These are phyloP conservation scores for Sminthurides bifidus DNA, from an alignment of 1,140 invertebrate species.

Conservation along the genomic window DNA sequence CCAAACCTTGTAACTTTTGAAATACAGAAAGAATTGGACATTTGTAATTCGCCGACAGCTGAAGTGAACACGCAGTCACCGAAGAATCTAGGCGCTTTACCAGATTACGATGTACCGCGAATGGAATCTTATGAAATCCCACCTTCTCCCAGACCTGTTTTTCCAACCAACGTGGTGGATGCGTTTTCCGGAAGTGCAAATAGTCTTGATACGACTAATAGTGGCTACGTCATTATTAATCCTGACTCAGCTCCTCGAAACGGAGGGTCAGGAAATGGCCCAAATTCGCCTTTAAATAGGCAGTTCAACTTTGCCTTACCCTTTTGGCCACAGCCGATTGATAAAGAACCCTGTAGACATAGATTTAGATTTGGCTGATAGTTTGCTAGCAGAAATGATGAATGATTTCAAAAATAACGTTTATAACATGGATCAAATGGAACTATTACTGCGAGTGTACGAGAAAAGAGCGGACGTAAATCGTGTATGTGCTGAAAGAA, in stretches of 20 bases:
- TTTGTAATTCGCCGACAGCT: too few species aligned
- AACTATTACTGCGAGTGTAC: conserved; percentile 72
- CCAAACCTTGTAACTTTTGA: background rate
- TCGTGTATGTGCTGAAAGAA: conserved; percentile 69
- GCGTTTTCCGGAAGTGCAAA: background rate
- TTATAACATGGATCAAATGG: conserved; percentile 61
- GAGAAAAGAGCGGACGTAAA: conserved; percentile 70
- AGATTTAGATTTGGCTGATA: conserved; percentile 41
- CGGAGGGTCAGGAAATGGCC: too few species aligned
- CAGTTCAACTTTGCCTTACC: background rate
- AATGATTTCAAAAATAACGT: conserved; percentile 81
- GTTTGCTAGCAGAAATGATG: conserved; percentile 71
- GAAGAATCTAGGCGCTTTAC: too few species aligned
- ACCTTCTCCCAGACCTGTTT: conserved; percentile 11
- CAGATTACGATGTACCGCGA: conserved; percentile 15
- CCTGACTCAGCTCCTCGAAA: too few species aligned
- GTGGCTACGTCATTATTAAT: conserved; percentile 8
- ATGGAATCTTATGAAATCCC: conserved; percentile 13
- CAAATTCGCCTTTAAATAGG: too few species aligned
- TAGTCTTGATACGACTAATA: too few species aligned
- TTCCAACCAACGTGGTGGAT: too few species aligned
- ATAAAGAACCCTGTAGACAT: background rate
- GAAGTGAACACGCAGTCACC: too few species aligned
- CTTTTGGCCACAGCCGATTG: background rate
- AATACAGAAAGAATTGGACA: too few species aligned